A percentile compares a stretch with the other conserved stretches of the same genome.
Conservation (phyloP, 2,113 vertebrate species). For the Rhinopithecus roxellana region DNA sequence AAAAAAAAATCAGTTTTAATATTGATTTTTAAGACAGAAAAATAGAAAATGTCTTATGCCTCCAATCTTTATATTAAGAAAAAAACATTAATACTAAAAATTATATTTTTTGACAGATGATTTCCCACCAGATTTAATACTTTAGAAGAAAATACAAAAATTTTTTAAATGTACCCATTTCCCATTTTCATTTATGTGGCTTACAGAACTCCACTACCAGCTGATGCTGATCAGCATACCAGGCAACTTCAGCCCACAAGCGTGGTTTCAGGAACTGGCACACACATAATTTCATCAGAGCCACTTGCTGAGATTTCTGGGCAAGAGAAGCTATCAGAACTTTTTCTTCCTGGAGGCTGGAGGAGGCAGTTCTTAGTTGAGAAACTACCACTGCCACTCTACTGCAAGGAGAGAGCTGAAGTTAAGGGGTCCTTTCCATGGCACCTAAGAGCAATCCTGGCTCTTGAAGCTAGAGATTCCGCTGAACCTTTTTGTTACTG, state of each 20-base stretch:
- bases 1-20: background rate
- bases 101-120: background rate
- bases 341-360: background rate
- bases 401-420: too few relatives aligned
- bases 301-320: background rate
- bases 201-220: background rate
- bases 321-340: background rate
- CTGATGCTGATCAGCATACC: background rate
- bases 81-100: background rate
- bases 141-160: background rate
- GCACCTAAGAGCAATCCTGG: fast-evolving
- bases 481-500: background rate
- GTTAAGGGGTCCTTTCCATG: background rate
- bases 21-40: background rate
- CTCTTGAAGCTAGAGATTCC: too few relatives aligned
- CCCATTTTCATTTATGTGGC: background rate
- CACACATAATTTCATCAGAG: background rate
- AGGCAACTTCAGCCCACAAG: background rate
- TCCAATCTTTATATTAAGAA: conserved; percentile 50
- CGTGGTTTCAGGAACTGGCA: background rate
- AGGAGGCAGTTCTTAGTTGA: too few relatives aligned
- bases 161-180: background rate
- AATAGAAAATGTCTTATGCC: background rate
- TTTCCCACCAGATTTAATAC: background rate
- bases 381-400: background rate